A percentile compares a stretch with the other conserved stretches of the same genome.
phyloP scores from a whole-genome alignment of 2,797 vertebrate species.

The Odontamblyopus lacepedii region DNA sequence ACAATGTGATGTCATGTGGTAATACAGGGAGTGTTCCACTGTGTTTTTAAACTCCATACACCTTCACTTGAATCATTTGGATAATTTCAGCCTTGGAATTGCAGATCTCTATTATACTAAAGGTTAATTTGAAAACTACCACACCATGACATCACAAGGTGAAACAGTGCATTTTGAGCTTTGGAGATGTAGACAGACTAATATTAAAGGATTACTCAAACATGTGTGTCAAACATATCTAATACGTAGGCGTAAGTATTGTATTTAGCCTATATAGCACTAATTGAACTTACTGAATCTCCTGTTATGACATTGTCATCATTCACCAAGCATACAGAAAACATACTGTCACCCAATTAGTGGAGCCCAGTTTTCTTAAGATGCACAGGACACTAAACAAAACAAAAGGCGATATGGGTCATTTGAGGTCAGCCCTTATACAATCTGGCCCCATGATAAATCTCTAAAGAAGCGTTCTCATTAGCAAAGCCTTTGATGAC shows the following conservation, averaged over 20 bases:
- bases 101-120: too few relatives aligned
- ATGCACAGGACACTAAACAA: neutral
- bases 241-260: neutral
- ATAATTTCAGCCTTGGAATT: too few relatives aligned
- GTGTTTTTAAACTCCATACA: too few relatives aligned
- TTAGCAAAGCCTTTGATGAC: conserved; percentile 19
- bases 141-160: too few relatives aligned
- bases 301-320: neutral
- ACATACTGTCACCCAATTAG: neutral
- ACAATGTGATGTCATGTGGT: too few relatives aligned
- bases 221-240: too few relatives aligned
- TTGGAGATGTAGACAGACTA: too few relatives aligned
- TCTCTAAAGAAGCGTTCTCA: neutral
- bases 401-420: neutral
- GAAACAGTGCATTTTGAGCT: too few relatives aligned
- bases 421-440: conserved; percentile 7
- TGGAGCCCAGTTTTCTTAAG: neutral
- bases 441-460: neutral
- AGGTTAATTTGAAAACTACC: too few relatives aligned
- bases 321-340: neutral
- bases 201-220: too few relatives aligned
- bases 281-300: neutral
- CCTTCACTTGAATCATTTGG: too few relatives aligned
- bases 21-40: too few relatives aligned
- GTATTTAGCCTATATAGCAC: neutral